Conservation (phyloP, 2,113 vertebrate genomes). For the Neotoma lepida region DNA sequence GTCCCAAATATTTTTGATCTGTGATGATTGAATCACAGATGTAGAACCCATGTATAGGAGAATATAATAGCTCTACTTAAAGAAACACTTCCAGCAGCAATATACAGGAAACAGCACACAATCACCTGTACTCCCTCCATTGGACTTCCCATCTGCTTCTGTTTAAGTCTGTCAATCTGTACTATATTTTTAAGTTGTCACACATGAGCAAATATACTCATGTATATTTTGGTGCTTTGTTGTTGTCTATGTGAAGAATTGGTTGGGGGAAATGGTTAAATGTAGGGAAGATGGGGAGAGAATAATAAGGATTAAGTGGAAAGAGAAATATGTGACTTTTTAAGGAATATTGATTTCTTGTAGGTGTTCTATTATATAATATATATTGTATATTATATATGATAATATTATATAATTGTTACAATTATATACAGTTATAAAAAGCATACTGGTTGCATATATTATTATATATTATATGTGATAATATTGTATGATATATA, state of each 20-base stretch:
- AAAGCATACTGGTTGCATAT: no score
- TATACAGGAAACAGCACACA: neutral
- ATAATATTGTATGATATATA: no score
- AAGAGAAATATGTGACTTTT: neutral
- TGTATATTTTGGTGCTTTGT: neutral
- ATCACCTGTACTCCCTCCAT: neutral
- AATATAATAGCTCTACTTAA: neutral
- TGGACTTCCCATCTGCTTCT: conserved; percentile 16
- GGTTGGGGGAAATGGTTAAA: neutral
- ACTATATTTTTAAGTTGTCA: neutral
- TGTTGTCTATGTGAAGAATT: neutral
- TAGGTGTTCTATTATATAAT: neutral
- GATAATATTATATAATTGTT: neutral
- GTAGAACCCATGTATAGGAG: neutral
- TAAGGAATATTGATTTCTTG: no score
- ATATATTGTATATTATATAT: neutral
- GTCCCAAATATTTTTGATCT: neutral
- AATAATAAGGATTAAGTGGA: neutral
- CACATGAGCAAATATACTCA: neutral
- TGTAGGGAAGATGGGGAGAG: neutral
- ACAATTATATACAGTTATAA: no score
- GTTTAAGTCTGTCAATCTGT: neutral
- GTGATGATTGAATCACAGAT: neutral
- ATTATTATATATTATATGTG: no score
- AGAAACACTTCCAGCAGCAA: neutral